These are phyloP conservation scores for Perccottus glenii DNA, from an alignment of 2,113 vertebrate species.

Conservation along the genomic window DNA sequence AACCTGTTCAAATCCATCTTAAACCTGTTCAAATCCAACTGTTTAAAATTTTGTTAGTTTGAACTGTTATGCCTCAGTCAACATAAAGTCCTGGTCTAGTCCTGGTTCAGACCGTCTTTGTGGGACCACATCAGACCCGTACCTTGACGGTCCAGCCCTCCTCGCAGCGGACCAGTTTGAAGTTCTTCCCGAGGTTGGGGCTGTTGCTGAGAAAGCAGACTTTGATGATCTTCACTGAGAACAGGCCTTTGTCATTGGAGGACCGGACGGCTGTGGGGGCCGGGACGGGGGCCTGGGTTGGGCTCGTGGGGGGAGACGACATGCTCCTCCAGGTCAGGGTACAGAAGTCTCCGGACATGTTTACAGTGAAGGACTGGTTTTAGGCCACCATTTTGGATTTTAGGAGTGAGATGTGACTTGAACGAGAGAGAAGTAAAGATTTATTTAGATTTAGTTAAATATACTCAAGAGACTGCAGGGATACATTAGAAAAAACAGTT, in stretches of 20 bases:
- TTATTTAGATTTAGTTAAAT: too few species aligned
- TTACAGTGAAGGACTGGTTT: background rate
- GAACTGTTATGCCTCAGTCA: too few species aligned
- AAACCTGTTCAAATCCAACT: too few species aligned
- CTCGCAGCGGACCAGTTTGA: constrained; percentile 93
- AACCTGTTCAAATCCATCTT: too few species aligned
- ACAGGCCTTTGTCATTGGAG: constrained; percentile 44
- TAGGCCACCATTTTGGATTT: background rate
- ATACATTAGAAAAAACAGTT: too few species aligned
- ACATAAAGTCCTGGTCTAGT: background rate
- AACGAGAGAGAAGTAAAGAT: too few species aligned
- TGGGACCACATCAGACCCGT: too few species aligned
- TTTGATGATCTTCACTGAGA: constrained; percentile 87
- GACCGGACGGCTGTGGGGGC: constrained; percentile 46
- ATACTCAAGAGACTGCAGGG: too few species aligned
- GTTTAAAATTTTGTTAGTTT: too few species aligned
- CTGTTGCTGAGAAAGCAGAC: constrained; percentile 96
- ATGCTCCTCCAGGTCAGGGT: constrained; percentile 78
- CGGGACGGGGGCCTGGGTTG: constrained; percentile 42
- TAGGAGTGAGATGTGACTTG: too few species aligned
- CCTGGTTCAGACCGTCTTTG: too few species aligned
- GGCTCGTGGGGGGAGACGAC: constrained; percentile 71
- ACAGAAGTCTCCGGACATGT: constrained; percentile 86
- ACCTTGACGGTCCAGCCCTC: constrained; percentile 85
- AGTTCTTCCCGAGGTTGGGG: constrained; percentile 91